Conservation (phyloP, 2,797 vertebrate genomes). For the Syndactyla subalaris region DNA sequence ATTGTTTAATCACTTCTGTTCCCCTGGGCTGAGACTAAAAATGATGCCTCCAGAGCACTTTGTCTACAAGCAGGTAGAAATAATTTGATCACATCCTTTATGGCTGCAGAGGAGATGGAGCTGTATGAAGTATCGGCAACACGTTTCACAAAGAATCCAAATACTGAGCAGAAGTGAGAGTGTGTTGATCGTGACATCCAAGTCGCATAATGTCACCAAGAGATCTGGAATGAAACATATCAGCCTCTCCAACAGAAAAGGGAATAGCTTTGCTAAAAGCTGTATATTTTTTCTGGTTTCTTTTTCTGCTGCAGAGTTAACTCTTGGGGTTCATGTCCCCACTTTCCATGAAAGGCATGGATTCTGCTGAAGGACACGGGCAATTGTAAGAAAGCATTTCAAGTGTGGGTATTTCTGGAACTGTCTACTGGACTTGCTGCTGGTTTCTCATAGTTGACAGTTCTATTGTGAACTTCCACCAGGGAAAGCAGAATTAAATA, state of each 20-base stretch:
- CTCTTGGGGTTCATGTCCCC: not conserved
- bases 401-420: not conserved
- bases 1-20: conserved; percentile 66
- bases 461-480: not conserved
- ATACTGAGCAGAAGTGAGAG: conserved; percentile 8
- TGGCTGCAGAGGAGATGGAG: not conserved
- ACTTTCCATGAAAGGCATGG: not conserved
- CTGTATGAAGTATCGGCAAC: not conserved
- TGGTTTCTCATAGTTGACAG: not conserved
- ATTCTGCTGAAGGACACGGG: not conserved
- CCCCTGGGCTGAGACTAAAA: conserved; percentile 50
- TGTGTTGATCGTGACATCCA: not conserved
- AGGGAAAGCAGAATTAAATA: not conserved
- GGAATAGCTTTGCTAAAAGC: not conserved
- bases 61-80: conserved; percentile 51
- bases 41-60: conserved; percentile 29
- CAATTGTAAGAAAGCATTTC: not conserved
- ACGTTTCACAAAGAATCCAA: not conserved
- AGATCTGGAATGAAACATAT: not conserved
- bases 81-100: conserved; percentile 39
- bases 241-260: not conserved
- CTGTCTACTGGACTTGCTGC: not conserved
- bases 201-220: not conserved
- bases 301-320: not conserved
- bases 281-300: not conserved